Evolutionary conservation across 2,113 vertebrate genomes (phyloP).

Genomic region (Triplophysa tibetana): DNA sequence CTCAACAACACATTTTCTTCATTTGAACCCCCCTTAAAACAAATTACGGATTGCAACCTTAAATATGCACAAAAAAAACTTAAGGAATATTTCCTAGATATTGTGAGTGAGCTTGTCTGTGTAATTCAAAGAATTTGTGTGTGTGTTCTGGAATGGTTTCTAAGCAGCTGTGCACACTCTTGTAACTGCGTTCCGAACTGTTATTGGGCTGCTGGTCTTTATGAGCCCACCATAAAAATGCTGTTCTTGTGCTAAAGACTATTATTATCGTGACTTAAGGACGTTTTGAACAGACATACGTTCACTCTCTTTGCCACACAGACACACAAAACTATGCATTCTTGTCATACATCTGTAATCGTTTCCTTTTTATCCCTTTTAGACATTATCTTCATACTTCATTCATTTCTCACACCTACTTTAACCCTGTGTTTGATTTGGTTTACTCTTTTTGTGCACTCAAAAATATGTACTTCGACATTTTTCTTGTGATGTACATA

Average conservation of each 20-base stretch:
- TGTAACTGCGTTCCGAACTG: conserved; percentile 30
- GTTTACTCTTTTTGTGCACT: no score
- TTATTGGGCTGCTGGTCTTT: conserved; percentile 38
- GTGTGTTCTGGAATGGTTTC: not conserved
- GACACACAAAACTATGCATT: conserved; percentile 24
- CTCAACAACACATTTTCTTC: not conserved
- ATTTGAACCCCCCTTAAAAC: no score
- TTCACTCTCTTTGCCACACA: conserved; percentile 24
- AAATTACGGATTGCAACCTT: no score
- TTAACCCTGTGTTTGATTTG: not conserved
- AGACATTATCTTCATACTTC: not conserved
- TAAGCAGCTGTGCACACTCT: conserved; percentile 38
- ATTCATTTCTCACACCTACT: not conserved
- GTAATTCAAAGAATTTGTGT: not conserved
- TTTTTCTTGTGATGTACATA: no score
- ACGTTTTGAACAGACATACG: conserved; percentile 5
- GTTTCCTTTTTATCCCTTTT: not conserved
- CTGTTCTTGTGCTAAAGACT: conserved; percentile 18
- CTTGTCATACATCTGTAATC: not conserved
- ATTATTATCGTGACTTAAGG: conserved; percentile 24
- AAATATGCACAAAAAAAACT: not conserved
- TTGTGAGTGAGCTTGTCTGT: not conserved
- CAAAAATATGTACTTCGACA: no score
- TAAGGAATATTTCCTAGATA: not conserved
- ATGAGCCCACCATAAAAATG: conserved; percentile 50